phyloP scores from a whole-genome alignment of 2,113 vertebrate species.

The Phylloscopus whistleri region DNA sequence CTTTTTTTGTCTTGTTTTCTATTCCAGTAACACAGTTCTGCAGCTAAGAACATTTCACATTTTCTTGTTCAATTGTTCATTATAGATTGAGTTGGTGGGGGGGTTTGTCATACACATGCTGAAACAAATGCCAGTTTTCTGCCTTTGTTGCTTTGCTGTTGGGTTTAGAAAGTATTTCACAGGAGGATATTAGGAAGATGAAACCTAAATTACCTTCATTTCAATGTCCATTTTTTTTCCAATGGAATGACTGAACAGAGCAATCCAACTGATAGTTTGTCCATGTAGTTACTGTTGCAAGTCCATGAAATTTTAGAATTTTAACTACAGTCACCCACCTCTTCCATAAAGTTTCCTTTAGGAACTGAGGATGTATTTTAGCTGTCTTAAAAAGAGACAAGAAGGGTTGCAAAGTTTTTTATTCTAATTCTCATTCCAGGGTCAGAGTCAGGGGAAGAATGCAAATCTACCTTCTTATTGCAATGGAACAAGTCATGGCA shows the following conservation, averaged over 20 bases:
- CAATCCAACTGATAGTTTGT: not conserved
- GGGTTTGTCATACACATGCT: rapidly evolving
- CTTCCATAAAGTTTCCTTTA: not conserved
- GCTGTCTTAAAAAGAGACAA: not conserved
- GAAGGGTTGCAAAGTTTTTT: not conserved
- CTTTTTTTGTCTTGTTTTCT: not conserved
- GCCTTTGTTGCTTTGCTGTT: not conserved
- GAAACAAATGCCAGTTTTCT: not conserved
- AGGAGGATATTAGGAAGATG: not conserved
- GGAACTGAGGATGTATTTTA: not conserved
- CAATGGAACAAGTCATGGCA: not conserved
- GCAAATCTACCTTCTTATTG: not conserved
- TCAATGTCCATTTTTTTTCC: not conserved
- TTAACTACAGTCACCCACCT: not conserved
- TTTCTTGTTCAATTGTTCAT: not conserved
- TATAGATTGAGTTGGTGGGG: not conserved
- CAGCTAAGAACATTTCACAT: not conserved
- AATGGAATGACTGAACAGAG: not conserved
- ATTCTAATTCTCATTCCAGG: not conserved
- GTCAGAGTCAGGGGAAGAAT: not conserved
- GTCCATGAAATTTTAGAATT: not conserved
- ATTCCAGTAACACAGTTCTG: not conserved
- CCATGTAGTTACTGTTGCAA: not conserved
- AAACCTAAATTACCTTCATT: not conserved
- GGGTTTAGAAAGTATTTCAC: not conserved